Evolutionary conservation across 1,140 invertebrate species (phyloP), one percentile per base, ranked within the genome.

Genomic region (Drosophila yakuba): DNA sequence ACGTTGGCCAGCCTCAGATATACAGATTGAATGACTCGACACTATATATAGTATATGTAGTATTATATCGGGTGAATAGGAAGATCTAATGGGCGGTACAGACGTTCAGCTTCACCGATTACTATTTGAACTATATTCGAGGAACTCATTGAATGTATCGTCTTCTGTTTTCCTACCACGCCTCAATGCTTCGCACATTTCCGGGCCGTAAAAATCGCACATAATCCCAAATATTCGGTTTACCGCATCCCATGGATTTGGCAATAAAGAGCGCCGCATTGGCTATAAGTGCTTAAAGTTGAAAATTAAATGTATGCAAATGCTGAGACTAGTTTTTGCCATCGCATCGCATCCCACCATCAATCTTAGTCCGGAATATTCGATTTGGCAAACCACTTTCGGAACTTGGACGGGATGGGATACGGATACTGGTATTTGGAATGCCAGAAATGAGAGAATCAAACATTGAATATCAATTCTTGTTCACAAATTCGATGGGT

Each of bases 331-430:
- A 39, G 55, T 59, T 56, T 56, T 43, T 36, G 14, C 35, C 7
- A 14, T 10, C 36, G 3, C 4, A 38, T 20, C 28, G 20, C 15
- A 11, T 55, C 12, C 25, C 23, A 4, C 64, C 56, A 71, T 71
- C 39, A 71, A 71, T 71, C 67, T 71, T 15, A 45, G 62, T 48
- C 38, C 38, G 61, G 36, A 67, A 15, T 17, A 66, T 66, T 68
- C 43, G 48, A 69, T 71, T 69, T 71, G 64, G 67, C 68, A 71
- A 58, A 71, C 67, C 69, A 58, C 67, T 69, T 69, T 71, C 50
- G 60, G 28, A 35, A 32, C 28, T 50, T 35, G 3, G 48, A 50
- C n/a, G 47, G 47, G 25, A 28, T n/a, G 3, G 1, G 1, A 20
- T 20, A 20, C 2, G 20, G 20, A 20, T 20, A 20, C 47, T 44